Evolutionary conservation across 30 jellyfish, hydroid and myxozoan species (phyloP).

Genomic region (Cassiopea andromeda): DNA sequence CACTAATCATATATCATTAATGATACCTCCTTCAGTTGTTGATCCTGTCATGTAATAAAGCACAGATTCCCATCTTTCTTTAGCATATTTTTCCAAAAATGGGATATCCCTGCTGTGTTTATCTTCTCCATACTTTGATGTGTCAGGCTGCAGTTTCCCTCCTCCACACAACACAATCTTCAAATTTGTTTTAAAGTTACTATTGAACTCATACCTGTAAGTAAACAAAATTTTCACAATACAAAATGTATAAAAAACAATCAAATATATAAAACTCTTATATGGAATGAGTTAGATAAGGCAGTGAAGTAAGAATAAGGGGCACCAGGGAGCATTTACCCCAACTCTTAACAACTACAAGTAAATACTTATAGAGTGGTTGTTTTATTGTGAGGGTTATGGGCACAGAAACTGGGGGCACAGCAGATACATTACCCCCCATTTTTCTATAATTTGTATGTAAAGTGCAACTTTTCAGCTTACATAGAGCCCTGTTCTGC

Average conservation of each 20-base stretch:
- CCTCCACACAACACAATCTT: slow-evolving; percentile 96
- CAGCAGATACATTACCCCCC: too few relatives aligned
- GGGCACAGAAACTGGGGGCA: too few relatives aligned
- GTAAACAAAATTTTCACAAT: neutral
- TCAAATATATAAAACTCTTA: too few relatives aligned
- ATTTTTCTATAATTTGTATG: too few relatives aligned
- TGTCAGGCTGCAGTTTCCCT: slow-evolving; percentile 81
- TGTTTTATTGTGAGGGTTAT: too few relatives aligned
- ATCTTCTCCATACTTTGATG: slow-evolving; percentile 95
- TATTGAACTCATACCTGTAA: slow-evolving; percentile 81
- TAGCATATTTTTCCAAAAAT: slow-evolving; percentile 89
- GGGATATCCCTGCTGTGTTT: slow-evolving; percentile 95
- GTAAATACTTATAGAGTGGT: too few relatives aligned
- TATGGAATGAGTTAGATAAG: too few relatives aligned
- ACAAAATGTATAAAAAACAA: neutral
- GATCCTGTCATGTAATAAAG: slow-evolving; percentile 98
- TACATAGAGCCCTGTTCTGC: too few relatives aligned
- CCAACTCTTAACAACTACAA: too few relatives aligned
- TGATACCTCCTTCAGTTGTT: slow-evolving; percentile 68
- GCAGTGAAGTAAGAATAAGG: too few relatives aligned
- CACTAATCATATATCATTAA: neutral
- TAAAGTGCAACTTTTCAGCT: too few relatives aligned
- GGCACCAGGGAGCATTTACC: too few relatives aligned
- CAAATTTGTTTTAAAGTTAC: slow-evolving; percentile 66
- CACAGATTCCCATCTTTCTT: slow-evolving; percentile 98